Evolutionary conservation across 1,140 invertebrate genomes (phyloP).

Genomic region (Scaptomyza graminum): DNA sequence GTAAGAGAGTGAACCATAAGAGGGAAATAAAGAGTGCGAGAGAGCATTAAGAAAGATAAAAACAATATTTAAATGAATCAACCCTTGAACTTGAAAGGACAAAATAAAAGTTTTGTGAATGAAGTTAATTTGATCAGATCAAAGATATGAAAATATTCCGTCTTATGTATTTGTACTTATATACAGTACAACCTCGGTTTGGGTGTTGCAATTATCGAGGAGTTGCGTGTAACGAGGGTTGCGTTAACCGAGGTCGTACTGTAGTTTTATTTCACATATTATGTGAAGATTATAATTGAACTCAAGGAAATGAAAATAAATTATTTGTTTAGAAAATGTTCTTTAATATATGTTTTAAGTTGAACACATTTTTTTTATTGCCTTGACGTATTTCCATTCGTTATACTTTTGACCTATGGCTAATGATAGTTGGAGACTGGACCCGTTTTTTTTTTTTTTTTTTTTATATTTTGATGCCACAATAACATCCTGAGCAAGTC

Average conservation of each 20-base stretch:
- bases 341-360: too few species aligned
- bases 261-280: too few species aligned
- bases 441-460: conserved; percentile 17
- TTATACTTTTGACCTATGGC: conserved; percentile 36
- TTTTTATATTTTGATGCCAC: too few species aligned
- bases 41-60: neutral
- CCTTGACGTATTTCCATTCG: neutral
- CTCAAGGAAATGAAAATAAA: too few species aligned
- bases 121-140: neutral
- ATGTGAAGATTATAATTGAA: too few species aligned
- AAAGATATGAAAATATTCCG: neutral
- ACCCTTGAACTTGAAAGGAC: conserved; percentile 1
- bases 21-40: neutral
- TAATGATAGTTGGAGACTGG: conserved; percentile 18
- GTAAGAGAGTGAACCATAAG: conserved; percentile 22
- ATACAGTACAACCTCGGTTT: too few species aligned
- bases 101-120: conserved; percentile 27
- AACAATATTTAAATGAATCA: neutral
- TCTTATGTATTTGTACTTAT: too few species aligned
- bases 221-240: too few species aligned
- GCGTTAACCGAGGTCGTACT: too few species aligned
- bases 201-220: too few species aligned
- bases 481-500: conserved; percentile 43
- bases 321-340: too few species aligned
- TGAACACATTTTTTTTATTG: neutral